Evolutionary conservation across 2,888 invertebrate species (phyloP).

Genomic region (Nephrotoma guestfalica): DNA sequence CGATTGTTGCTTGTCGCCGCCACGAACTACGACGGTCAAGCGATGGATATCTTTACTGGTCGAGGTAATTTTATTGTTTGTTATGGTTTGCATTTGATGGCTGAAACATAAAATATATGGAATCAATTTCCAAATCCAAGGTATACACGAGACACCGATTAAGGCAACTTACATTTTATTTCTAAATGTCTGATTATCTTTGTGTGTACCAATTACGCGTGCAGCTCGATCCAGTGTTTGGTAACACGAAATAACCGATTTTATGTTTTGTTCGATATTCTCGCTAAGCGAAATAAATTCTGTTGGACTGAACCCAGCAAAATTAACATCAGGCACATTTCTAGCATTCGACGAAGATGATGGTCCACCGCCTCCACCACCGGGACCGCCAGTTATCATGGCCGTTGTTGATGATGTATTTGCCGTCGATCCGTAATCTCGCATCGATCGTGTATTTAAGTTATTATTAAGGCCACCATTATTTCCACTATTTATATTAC

Average conservation of each 20-base stretch:
- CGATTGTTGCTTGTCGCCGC: conserved; percentile 64
- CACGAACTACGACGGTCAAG: conserved; percentile 50
- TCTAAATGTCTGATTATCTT: conserved; percentile 52
- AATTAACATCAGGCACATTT: conserved; percentile 47
- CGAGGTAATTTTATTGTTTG: conserved; percentile 57
- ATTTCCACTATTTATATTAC: conserved; percentile 2
- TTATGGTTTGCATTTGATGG: conserved; percentile 57
- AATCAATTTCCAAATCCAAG: background rate
- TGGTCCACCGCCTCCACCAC: background rate
- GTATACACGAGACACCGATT: background rate
- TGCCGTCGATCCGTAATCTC: conserved; percentile 29
- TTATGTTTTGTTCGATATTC: conserved; percentile 66
- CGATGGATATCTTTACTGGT: conserved; percentile 60
- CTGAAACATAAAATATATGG: conserved; percentile 30
- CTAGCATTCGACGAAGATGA: background rate
- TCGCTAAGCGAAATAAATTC: conserved; percentile 68
- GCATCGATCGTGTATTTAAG: conserved; percentile 5
- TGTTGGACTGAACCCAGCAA: conserved; percentile 53
- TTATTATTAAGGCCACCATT: conserved; percentile 4
- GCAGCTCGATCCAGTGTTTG: conserved; percentile 55
- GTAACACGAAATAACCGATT: conserved; percentile 58
- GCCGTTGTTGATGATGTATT: conserved; percentile 17
- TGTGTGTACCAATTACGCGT: conserved; percentile 58
- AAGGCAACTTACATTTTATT: conserved; percentile 42
- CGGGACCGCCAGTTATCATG: conserved; percentile 11